Base-by-base conservation (phyloP, 2,797 vertebrate genomes). In the Ceryle rudis region DNA sequence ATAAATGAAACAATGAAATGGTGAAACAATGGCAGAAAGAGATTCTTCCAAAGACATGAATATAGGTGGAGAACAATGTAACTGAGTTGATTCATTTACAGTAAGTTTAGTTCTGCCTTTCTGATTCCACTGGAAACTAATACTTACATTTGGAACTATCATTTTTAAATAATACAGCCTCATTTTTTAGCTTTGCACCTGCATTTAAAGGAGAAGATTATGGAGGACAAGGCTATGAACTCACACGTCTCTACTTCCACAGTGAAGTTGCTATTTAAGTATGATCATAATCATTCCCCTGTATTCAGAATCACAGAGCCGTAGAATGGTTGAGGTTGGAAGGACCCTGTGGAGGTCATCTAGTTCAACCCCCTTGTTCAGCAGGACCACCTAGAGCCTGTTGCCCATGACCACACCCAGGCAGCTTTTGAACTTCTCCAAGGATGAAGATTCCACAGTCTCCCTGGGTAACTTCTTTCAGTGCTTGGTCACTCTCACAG, bases 1-100 rank as follows among this genome's bases (percentile, higher is more conserved):
- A 92, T 86, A 88, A 95, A 90, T 58, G 62, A 92, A 94, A 96
- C 54, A 92, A 83, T 74, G 80, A 92, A 95, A 67, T 22, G 47
- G 62, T 29, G 80, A 83, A 87, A 89, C 84, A 94, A 88, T 7
- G 1, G 49, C 70, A 93, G 51, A 92, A 88, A 70, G 6, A 72
- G n/a, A 69, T 67, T 91, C 47, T 90, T 93, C 80, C 64, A 90
- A 89, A 90, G 35, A 84, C 37, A 57, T 67, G 33, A 86, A 84
- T 89, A 90, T 57, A 90, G 73, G 52, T 51, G 19, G 60, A 77
- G 91, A 94, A 93, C 52, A 92, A 86, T 67, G 67, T 72, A 83
- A 94, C 39, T 26, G 74, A 92, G 67, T 86, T 86, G 80, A 84
- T 86, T 90, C 17, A 49, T 90, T 89, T 91, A 80, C 33, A 85